Percentiles rank a stretch among this genome's conserved stretches.
These are phyloP conservation scores for Patiria pectinifera DNA, from an alignment of 53 echinoderm and acorn worm genomes.

Conservation along the genomic window DNA sequence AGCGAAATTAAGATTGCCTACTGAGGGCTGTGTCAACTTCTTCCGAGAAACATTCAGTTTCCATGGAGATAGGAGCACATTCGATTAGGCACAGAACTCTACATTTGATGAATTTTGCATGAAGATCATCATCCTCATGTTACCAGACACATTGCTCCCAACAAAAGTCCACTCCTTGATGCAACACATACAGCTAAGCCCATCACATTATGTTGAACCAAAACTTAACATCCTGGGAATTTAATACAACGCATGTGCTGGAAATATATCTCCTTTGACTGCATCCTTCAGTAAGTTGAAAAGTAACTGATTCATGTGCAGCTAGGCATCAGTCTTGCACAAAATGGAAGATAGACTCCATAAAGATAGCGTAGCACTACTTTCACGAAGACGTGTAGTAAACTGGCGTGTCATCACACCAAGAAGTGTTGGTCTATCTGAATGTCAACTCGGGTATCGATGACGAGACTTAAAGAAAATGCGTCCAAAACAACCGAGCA, in stretches of 20 bases:
- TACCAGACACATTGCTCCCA: background rate
- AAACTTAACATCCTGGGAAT: background rate
- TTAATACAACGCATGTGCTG: background rate
- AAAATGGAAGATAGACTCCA: background rate
- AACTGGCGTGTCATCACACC: background rate
- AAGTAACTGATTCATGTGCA: background rate
- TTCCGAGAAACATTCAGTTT: background rate
- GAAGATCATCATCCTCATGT: background rate
- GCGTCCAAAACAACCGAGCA: background rate
- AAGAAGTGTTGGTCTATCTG: background rate
- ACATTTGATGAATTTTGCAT: background rate
- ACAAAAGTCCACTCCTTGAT: background rate
- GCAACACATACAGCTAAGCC: background rate
- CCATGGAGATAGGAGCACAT: slow-evolving; percentile 6
- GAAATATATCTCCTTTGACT: background rate
- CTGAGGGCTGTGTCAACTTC: background rate
- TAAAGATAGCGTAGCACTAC: background rate
- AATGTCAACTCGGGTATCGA: slow-evolving; percentile 17
- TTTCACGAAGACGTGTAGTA: background rate
- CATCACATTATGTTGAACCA: background rate
- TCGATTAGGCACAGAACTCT: background rate
- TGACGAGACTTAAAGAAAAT: background rate
- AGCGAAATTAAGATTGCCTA: background rate
- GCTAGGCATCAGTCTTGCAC: background rate
- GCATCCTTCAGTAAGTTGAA: background rate